phyloP scores from a whole-genome alignment of 2,113 vertebrate genomes.

The Phyllostomus hastatus region DNA sequence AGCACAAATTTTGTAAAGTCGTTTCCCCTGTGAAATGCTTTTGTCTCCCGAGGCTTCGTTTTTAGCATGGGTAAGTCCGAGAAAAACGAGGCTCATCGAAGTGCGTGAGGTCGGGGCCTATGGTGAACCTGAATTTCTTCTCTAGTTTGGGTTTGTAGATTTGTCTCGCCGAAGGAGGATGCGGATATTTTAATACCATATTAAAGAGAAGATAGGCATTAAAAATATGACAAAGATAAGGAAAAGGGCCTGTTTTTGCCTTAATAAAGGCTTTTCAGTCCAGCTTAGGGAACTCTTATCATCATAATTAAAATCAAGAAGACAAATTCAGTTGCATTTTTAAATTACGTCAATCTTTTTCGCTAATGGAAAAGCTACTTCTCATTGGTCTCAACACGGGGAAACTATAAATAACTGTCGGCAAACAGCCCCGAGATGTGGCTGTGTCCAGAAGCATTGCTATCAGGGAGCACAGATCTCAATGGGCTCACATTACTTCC shows the following conservation, averaged over 20 bases:
- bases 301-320: constrained; percentile 12
- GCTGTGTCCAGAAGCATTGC: neutral
- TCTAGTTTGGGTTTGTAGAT: neutral
- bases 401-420: neutral
- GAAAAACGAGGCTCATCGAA: neutral
- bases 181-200: neutral
- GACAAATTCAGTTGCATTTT: constrained; percentile 23
- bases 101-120: neutral
- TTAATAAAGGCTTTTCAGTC: neutral
- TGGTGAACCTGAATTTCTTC: neutral
- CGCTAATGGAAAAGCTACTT: neutral
- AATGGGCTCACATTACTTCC: neutral
- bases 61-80: neutral
- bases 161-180: neutral
- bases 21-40: neutral
- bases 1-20: neutral
- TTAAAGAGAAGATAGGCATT: neutral
- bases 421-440: neutral
- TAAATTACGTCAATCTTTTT: neutral
- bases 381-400: neutral
- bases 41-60: neutral
- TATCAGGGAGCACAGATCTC: neutral
- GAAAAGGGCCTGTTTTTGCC: neutral
- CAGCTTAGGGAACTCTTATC: neutral
- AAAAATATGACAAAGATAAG: neutral